Evolutionary conservation across 2,797 vertebrate species (phyloP).

Genomic region (Toxotes lorentzi): DNA sequence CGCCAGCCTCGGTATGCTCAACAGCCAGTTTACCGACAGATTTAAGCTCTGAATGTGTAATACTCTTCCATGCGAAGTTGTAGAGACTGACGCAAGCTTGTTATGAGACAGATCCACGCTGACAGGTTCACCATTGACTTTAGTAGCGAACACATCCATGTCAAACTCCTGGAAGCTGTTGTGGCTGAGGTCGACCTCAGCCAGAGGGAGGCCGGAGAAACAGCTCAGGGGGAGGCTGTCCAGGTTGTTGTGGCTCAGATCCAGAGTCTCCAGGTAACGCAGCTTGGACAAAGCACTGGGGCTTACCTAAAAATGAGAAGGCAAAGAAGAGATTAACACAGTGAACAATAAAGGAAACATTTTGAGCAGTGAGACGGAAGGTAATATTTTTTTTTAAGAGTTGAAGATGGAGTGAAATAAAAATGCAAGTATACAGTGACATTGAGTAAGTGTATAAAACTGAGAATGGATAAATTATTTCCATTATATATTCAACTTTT

Average conservation of each 20-base stretch:
- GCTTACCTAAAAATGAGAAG: slow-evolving; percentile 76
- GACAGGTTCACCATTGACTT: slow-evolving; percentile 88
- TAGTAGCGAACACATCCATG: slow-evolving; percentile 86
- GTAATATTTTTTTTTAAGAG: neutral
- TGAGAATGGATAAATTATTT: neutral
- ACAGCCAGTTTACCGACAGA: slow-evolving; percentile 90
- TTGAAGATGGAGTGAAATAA: neutral
- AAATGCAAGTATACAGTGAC: too few species aligned
- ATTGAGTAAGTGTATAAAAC: too few species aligned
- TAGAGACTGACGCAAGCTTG: slow-evolving; percentile 80
- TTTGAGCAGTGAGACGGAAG: neutral
- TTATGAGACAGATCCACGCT: slow-evolving; percentile 94
- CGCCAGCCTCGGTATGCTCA: slow-evolving; percentile 83
- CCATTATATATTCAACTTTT: neutral
- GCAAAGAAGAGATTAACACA: slow-evolving; percentile 10
- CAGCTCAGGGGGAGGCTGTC: slow-evolving; percentile 85
- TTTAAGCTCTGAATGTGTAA: slow-evolving; percentile 91
- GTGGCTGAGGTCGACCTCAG: slow-evolving; percentile 93
- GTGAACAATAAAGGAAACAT: neutral
- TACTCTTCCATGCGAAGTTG: slow-evolving; percentile 53
- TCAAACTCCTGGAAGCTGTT: slow-evolving; percentile 90
- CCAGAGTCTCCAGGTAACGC: slow-evolving; percentile 94
- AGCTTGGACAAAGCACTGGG: slow-evolving; percentile 91
- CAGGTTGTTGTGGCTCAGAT: slow-evolving; percentile 93
- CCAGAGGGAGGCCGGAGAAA: slow-evolving; percentile 91